Conservation (phyloP, 2,888 invertebrate genomes). For the Drosophila affinis region DNA sequence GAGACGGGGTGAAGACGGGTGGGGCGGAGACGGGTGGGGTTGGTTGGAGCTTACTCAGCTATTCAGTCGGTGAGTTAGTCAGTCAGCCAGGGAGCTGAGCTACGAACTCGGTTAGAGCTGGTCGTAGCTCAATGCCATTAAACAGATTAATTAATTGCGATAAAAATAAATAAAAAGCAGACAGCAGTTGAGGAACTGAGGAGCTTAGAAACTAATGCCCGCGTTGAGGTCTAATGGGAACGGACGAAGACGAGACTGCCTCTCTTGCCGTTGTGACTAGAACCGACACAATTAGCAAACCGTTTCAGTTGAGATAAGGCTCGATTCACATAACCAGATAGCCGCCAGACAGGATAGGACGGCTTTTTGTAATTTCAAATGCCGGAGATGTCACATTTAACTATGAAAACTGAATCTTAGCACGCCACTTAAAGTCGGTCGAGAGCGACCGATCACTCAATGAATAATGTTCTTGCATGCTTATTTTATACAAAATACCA, state of each 20-base stretch:
- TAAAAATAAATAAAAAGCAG: slow-evolving; percentile 52
- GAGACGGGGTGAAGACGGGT: not conserved
- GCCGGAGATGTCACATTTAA: slow-evolving; percentile 62
- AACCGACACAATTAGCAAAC: slow-evolving; percentile 66
- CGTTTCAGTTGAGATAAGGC: slow-evolving; percentile 66
- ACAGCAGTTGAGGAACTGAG: slow-evolving; percentile 14
- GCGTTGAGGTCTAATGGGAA: slow-evolving; percentile 17
- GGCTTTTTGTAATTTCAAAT: slow-evolving; percentile 71
- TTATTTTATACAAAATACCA: too few species aligned
- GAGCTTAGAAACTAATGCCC: slow-evolving; percentile 53
- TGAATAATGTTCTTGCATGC: too few species aligned
- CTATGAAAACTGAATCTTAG: slow-evolving; percentile 71
- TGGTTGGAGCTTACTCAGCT: slow-evolving; percentile 1
- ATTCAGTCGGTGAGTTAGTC: slow-evolving; percentile 11
- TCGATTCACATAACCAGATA: slow-evolving; percentile 45
- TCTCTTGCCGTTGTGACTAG: slow-evolving; percentile 34
- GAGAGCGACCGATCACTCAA: not conserved
- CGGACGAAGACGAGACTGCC: slow-evolving; percentile 32
- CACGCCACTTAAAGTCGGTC: slow-evolving; percentile 67
- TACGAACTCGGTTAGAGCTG: slow-evolving; percentile 52
- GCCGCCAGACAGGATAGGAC: slow-evolving; percentile 9
- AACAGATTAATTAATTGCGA: slow-evolving; percentile 75
- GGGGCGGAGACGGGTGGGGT: too few species aligned
- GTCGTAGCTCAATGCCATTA: slow-evolving; percentile 58
- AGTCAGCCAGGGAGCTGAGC: slow-evolving; percentile 10